Evolutionary conservation across 2,797 vertebrate genomes (phyloP).

Genomic region (Dallia pectoralis): DNA sequence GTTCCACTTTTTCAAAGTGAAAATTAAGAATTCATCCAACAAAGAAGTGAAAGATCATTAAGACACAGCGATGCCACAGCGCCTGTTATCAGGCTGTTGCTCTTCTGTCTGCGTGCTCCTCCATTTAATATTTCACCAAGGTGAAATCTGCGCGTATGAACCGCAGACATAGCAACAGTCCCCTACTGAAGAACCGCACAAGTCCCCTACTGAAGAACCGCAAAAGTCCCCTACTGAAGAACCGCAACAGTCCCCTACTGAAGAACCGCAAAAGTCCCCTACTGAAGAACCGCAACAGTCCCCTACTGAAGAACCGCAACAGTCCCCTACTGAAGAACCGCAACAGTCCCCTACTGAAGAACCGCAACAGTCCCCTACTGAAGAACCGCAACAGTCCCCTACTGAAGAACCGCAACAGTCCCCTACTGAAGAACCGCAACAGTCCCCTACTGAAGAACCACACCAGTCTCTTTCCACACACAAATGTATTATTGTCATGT

Average conservation of each 20-base stretch:
- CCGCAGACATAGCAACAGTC: slow-evolving; percentile 20
- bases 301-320: background rate
- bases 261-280: no score
- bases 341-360: background rate
- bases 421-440: background rate
- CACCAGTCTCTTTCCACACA: slow-evolving; percentile 53
- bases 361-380: background rate
- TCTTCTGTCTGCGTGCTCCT: slow-evolving; percentile 36
- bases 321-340: background rate
- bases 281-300: no score
- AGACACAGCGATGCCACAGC: slow-evolving; percentile 25
- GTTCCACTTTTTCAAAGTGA: slow-evolving; percentile 48
- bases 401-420: background rate
- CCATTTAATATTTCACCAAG: slow-evolving; percentile 43
- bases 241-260: background rate
- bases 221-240: background rate
- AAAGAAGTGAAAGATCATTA: slow-evolving; percentile 50
- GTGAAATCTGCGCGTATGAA: slow-evolving; percentile 38
- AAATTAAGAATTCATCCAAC: slow-evolving; percentile 46
- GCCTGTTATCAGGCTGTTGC: slow-evolving; percentile 35
- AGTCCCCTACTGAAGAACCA: background rate
- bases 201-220: background rate
- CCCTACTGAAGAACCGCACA: background rate
- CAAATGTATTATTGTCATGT: slow-evolving; percentile 18
- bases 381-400: background rate